Base-by-base conservation (phyloP, 2,797 vertebrate species). In the Mionectes olivaceus region DNA sequence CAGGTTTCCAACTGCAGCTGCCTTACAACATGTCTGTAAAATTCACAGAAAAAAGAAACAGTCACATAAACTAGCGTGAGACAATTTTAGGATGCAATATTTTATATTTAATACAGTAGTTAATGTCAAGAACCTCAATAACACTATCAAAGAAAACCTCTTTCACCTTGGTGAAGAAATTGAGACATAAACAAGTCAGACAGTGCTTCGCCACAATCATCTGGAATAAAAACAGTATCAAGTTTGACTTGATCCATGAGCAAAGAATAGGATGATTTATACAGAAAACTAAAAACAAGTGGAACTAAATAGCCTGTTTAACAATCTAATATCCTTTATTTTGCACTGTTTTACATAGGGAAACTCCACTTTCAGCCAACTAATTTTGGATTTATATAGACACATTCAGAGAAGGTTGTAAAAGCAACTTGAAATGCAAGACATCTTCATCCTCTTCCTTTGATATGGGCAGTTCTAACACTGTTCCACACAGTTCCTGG, bases 1-100 rank as follows among this genome's bases (percentile, higher is more conserved):
- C 57, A 93, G 47, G 55, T 83, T 97, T 94, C 83, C 86, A 94
- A 87, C n/a, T 76, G 63, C 88, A 91, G 83, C 90, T 95, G 94
- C 70, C 87, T 95, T 88, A 92, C 24, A 70, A 76, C 28, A 49
- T 3, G 22, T 44, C 89, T 76, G 76, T 93, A 87, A 89, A 95
- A 93, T 19, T 91, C 50, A 50, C 33, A 89, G 79, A 90, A 82
- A 93, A 93, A 95, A 92, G 79, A 87, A 89, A 87, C n/a, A 93
- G 69, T 23, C 84, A 74, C 27, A 86, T 93, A 92, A 93, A 93
- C 84, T 85, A 53, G 28, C 16, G 0, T 5, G 18, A 87, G 78
- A 86, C 73, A 89, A 93, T 24, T 87, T 93, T 43, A 92, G 74
- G 50, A 92, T 91, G 79, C 61, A 92, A 56, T 93, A 89, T 94